Percentiles rank a stretch among this genome's conserved stretches.
These are phyloP conservation scores for Papilio gigon DNA, from an alignment of 2,888 invertebrate species.

Conservation along the genomic window DNA sequence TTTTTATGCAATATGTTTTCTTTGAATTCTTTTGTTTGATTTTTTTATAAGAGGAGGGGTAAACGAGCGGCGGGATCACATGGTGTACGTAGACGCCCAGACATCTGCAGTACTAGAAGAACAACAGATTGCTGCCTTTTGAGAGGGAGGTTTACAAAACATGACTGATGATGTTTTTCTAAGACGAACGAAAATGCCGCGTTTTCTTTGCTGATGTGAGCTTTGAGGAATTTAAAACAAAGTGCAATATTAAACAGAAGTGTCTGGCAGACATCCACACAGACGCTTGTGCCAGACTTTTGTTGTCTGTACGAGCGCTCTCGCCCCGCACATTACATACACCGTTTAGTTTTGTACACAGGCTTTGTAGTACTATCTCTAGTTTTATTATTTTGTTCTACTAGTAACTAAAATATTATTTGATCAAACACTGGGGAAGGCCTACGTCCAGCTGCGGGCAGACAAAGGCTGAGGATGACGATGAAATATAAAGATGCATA, in stretches of 20 bases:
- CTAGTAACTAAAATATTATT: no score
- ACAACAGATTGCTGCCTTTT: no score
- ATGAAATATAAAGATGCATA: no score
- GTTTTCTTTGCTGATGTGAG: not conserved
- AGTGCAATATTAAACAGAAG: conserved; percentile 7
- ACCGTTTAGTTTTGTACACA: not conserved
- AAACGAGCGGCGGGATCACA: no score
- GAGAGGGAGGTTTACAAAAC: no score
- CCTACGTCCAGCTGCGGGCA: no score
- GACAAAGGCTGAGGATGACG: no score
- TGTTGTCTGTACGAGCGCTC: conserved; percentile 13
- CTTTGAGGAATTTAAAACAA: not conserved
- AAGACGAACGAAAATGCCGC: conserved; percentile 1
- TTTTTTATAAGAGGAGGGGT: no score
- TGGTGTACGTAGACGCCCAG: no score
- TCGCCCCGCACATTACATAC: not conserved
- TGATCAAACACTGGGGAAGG: no score
- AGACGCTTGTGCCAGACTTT: conserved; percentile 5
- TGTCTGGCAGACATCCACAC: conserved; percentile 6
- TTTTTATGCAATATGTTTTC: not conserved
- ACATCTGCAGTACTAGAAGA: no score
- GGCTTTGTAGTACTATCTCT: not conserved
- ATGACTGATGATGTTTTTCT: not conserved
- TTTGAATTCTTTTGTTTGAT: not conserved
- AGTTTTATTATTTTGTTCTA: no score